Conservation (phyloP, 2,888 invertebrate species). For the Rosalia funebris region DNA sequence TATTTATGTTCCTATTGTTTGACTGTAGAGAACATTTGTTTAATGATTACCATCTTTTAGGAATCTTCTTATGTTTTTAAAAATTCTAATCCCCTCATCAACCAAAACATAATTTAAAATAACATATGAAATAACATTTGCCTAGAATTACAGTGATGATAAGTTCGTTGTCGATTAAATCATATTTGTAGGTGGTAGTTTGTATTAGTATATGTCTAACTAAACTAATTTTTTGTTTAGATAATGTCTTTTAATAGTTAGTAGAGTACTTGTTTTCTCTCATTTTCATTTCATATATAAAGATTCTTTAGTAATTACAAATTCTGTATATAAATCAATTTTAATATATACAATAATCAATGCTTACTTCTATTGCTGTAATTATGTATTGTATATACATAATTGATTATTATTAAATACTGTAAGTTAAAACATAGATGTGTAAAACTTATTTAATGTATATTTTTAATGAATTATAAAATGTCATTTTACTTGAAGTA, state of each 20-base stretch:
- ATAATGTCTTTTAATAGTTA: slow-evolving; percentile 1
- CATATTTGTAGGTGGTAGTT: neutral
- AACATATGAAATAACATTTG: neutral
- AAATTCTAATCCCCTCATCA: slow-evolving; percentile 7
- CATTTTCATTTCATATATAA: too few species aligned
- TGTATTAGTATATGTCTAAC: slow-evolving; percentile 34
- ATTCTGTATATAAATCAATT: too few species aligned
- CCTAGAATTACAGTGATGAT: neutral
- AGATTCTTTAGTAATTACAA: too few species aligned
- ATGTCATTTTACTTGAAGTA: too few species aligned
- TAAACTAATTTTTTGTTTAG: slow-evolving; percentile 32
- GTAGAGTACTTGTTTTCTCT: neutral
- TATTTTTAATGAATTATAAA: too few species aligned
- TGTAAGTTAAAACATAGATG: too few species aligned
- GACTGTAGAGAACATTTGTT: slow-evolving; percentile 17
- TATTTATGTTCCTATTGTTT: slow-evolving; percentile 18
- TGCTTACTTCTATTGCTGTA: too few species aligned
- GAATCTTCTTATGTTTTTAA: slow-evolving; percentile 11
- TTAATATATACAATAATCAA: too few species aligned
- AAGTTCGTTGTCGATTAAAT: neutral
- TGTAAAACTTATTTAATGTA: too few species aligned
- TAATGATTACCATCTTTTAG: slow-evolving; percentile 2
- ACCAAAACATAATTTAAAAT: slow-evolving; percentile 8
- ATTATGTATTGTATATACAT: too few species aligned
- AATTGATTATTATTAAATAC: too few species aligned